These are phyloP conservation scores for Piscicola geometra DNA, from an alignment of 2,888 invertebrate genomes.

Conservation along the genomic window DNA sequence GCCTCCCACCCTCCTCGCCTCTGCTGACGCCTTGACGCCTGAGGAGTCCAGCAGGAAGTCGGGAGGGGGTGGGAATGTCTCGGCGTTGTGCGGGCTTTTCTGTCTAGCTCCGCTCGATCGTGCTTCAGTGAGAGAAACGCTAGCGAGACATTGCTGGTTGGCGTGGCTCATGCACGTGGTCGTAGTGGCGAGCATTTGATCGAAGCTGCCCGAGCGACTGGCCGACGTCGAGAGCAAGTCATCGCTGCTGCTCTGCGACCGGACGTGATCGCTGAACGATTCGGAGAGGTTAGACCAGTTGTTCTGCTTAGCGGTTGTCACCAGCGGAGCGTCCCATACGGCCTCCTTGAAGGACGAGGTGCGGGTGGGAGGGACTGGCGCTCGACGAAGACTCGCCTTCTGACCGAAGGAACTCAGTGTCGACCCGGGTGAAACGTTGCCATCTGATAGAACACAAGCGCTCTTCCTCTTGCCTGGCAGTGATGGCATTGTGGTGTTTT, in stretches of 20 bases:
- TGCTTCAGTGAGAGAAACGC: background rate
- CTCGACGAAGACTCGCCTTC: slow-evolving; percentile 60
- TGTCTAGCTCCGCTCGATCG: slow-evolving; percentile 35
- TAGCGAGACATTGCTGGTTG: slow-evolving; percentile 22
- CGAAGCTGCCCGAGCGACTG: slow-evolving; percentile 43
- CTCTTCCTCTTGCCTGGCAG: background rate
- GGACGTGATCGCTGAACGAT: slow-evolving; percentile 36
- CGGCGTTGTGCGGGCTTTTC: slow-evolving; percentile 40
- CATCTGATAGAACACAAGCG: background rate
- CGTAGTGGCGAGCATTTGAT: slow-evolving; percentile 38
- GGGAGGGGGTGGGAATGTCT: slow-evolving; percentile 40
- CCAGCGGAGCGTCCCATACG: background rate
- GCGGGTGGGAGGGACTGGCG: slow-evolving; percentile 89
- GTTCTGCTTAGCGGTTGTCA: background rate
- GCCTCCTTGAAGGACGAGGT: slow-evolving; percentile 71
- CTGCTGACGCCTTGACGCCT: slow-evolving; percentile 35
- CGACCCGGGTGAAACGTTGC: slow-evolving; percentile 43
- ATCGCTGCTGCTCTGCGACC: slow-evolving; percentile 43
- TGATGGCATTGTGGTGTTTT: background rate
- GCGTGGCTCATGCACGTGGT: slow-evolving; percentile 22
- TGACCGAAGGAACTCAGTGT: slow-evolving; percentile 45
- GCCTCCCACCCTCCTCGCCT: background rate
- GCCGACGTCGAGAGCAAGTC: slow-evolving; percentile 44
- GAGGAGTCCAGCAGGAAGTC: slow-evolving; percentile 33
- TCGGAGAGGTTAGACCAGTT: slow-evolving; percentile 38